Percentiles rank a stretch among this genome's conserved stretches.
Evolutionary conservation across 2,797 vertebrate genomes (phyloP).

Genomic region (Rhinogobio ventralis): DNA sequence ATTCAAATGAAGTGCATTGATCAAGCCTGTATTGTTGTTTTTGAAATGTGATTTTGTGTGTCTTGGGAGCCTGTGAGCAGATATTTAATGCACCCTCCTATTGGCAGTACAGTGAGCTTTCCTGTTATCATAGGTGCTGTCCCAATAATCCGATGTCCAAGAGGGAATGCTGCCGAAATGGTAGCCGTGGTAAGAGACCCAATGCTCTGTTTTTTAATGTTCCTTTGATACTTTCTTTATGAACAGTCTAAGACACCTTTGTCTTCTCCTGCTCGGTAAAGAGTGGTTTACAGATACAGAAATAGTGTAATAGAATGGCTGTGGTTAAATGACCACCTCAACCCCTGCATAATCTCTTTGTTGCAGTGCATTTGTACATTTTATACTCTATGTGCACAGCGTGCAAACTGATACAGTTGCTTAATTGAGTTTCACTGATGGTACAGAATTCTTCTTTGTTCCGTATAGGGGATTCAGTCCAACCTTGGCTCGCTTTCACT

Average conservation of each 20-base stretch:
- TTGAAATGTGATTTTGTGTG: constrained; percentile 52
- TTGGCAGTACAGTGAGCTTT: constrained; percentile 58
- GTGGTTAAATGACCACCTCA: neutral
- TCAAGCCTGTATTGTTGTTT: constrained; percentile 31
- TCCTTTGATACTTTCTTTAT: constrained; percentile 21
- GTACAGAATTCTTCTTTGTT: constrained; percentile 48
- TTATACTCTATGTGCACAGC: neutral
- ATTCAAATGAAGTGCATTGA: constrained; percentile 2
- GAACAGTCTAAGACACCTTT: constrained; percentile 38
- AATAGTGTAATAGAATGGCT: neutral
- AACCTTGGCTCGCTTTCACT: constrained; percentile 20
- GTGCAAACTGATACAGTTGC: constrained; percentile 18
- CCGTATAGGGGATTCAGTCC: constrained; percentile 38
- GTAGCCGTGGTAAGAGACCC: constrained; percentile 90
- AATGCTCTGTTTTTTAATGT: constrained; percentile 28
- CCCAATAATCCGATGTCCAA: constrained; percentile 95
- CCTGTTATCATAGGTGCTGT: constrained; percentile 85
- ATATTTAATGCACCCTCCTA: constrained; percentile 48
- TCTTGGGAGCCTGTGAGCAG: constrained; percentile 47
- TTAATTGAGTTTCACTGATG: constrained; percentile 18
- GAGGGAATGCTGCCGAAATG: constrained; percentile 98
- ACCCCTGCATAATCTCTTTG: neutral
- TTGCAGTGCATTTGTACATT: constrained; percentile 33
- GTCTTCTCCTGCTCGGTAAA: neutral
- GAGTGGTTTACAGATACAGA: neutral